A percentile compares a stretch with the other conserved stretches of the same genome.
phyloP scores from a whole-genome alignment of 2,797 vertebrate species.

The Typhlichthys eigenmanni region DNA sequence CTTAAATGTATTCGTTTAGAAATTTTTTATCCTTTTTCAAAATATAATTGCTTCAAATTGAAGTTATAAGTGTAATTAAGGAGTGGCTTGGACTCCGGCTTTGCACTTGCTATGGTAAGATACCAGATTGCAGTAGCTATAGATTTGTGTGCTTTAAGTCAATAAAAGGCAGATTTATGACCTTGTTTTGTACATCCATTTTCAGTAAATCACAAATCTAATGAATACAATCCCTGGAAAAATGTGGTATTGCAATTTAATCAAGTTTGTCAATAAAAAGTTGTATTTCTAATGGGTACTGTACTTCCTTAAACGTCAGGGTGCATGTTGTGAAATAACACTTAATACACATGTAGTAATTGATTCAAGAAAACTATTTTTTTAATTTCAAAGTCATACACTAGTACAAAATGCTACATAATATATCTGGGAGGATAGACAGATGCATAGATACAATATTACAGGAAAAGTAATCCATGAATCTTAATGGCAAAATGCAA shows the following conservation, averaged over 20 bases:
- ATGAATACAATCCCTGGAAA: constrained; percentile 18
- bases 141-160: constrained; percentile 16
- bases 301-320: constrained; percentile 4
- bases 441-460: constrained; percentile 65
- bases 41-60: constrained; percentile 64
- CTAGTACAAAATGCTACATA: constrained; percentile 83
- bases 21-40: constrained; percentile 13
- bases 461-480: constrained; percentile 77
- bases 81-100: constrained; percentile 14
- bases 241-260: constrained; percentile 25
- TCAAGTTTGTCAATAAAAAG: constrained; percentile 62
- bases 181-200: constrained; percentile 25
- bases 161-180: constrained; percentile 16
- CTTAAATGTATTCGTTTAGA: constrained; percentile 21
- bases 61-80: constrained; percentile 50
- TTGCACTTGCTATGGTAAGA: constrained; percentile 1
- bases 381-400: constrained; percentile 83
- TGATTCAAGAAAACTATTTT: constrained; percentile 65
- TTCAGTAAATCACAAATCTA: constrained; percentile 7
- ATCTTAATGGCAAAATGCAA: constrained; percentile 55
- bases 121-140: constrained; percentile 27
- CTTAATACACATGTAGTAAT: neutral
- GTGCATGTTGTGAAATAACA: neutral
- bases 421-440: constrained; percentile 77
- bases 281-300: constrained; percentile 46